phyloP scores from a whole-genome alignment of 2,888 invertebrate genomes.

The Caenorhabditis japonica region DNA sequence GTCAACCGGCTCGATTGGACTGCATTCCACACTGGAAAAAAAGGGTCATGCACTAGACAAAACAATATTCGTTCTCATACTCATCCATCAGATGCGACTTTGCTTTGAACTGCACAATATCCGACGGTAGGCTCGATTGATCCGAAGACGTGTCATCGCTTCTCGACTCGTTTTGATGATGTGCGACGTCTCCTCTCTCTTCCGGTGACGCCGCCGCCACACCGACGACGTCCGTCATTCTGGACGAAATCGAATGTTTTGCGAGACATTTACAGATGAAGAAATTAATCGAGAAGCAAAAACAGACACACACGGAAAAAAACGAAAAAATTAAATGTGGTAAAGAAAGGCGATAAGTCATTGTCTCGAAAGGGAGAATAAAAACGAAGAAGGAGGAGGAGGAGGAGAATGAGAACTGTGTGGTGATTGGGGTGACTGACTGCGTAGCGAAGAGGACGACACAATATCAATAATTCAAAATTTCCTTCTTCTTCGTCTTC shows the following conservation, averaged over 20 bases:
- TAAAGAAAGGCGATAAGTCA: too few relatives aligned
- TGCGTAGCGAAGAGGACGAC: neutral
- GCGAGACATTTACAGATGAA: too few relatives aligned
- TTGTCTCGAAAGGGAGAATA: conserved; percentile 1
- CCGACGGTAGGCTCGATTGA: conserved; percentile 43
- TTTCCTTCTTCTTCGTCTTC: conserved; percentile 22
- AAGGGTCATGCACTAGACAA: neutral
- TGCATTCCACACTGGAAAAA: conserved; percentile 41
- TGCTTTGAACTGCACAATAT: conserved; percentile 45
- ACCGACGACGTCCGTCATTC: too few relatives aligned
- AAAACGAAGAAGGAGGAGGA: neutral
- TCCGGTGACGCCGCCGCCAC: neutral
- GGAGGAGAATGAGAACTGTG: conserved; percentile 16
- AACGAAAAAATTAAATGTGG: neutral
- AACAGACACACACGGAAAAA: neutral
- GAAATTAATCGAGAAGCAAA: neutral
- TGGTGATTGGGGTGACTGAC: conserved; percentile 16
- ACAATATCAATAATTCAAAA: conserved; percentile 54
- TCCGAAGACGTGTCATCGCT: conserved; percentile 37
- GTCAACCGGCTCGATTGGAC: conserved; percentile 37
- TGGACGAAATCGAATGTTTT: too few relatives aligned
- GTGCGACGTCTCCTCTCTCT: conserved; percentile 30
- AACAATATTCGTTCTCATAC: conserved; percentile 10
- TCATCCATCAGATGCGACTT: conserved; percentile 37
- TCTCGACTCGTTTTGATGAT: conserved; percentile 23